Percentiles rank a stretch among this genome's conserved stretches.
These are phyloP conservation scores for Heliconius hermathena DNA, from an alignment of 1,140 invertebrate species.

Conservation along the genomic window DNA sequence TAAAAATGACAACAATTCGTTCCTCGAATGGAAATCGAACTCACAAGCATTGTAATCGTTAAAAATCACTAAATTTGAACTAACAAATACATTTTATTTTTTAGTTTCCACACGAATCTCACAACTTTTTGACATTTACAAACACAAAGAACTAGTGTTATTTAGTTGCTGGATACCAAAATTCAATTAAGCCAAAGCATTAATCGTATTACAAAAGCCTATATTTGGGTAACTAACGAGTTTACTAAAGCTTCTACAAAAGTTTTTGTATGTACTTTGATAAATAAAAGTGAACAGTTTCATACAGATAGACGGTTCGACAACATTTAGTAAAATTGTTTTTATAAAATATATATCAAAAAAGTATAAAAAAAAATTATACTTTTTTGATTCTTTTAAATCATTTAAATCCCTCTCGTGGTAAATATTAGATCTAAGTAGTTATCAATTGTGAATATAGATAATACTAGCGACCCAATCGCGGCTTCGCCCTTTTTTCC, in stretches of 20 bases:
- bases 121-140: background rate
- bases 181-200: slow-evolving; percentile 30
- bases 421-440: too few relatives aligned
- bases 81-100: background rate
- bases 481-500: too few relatives aligned
- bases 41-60: background rate
- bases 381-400: too few relatives aligned
- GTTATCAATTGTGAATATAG: too few relatives aligned
- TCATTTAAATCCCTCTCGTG: too few relatives aligned
- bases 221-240: slow-evolving; percentile 36
- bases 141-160: background rate
- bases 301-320: background rate
- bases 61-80: background rate
- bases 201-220: slow-evolving; percentile 42
- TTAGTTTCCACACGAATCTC: background rate
- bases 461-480: too few relatives aligned
- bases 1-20: too few relatives aligned
- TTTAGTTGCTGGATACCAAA: slow-evolving; percentile 8
- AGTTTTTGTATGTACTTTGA: background rate
- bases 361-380: too few relatives aligned
- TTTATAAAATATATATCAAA: too few relatives aligned
- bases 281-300: slow-evolving; percentile 2
- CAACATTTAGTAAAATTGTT: background rate
- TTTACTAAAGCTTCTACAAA: slow-evolving; percentile 36
- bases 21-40: background rate